A percentile compares a stretch with the other conserved stretches of the same genome.
These are phyloP conservation scores for Mechanitis mazaeus DNA, from an alignment of 2,888 invertebrate genomes.

Conservation along the genomic window DNA sequence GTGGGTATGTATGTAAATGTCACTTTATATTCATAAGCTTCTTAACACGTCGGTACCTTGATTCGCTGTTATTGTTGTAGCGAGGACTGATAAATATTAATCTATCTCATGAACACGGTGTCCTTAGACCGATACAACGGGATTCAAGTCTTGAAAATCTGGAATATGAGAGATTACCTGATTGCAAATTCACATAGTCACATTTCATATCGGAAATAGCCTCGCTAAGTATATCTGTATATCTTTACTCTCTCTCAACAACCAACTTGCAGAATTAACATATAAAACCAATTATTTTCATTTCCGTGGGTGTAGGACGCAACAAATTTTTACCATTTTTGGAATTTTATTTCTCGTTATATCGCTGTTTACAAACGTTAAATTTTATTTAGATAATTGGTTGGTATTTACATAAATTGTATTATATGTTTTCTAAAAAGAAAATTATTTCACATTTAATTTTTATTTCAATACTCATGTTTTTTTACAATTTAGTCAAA, in stretches of 20 bases:
- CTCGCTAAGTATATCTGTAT: conserved; percentile 45
- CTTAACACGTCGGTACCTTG: conserved; percentile 52
- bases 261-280: conserved; percentile 43
- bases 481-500: too few species aligned
- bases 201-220: conserved; percentile 42
- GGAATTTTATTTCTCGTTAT: background rate
- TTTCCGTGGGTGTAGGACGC: conserved; percentile 15
- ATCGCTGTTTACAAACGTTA: background rate
- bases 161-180: conserved; percentile 40
- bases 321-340: conserved; percentile 11
- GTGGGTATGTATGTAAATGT: conserved; percentile 46
- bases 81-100: conserved; percentile 65
- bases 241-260: conserved; percentile 52
- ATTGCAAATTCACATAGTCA: conserved; percentile 46
- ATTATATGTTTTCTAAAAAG: too few species aligned
- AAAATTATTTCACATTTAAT: too few species aligned
- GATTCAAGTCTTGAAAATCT: conserved; percentile 39
- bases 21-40: conserved; percentile 61
- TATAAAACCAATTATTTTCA: conserved; percentile 40
- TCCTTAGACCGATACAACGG: conserved; percentile 40
- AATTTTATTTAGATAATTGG: background rate
- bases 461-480: too few species aligned
- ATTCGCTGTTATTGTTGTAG: conserved; percentile 52
- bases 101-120: conserved; percentile 40
- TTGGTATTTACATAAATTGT: background rate